These are phyloP conservation scores for Drosophila borealis DNA, from an alignment of 2,888 invertebrate genomes.

Conservation along the genomic window DNA sequence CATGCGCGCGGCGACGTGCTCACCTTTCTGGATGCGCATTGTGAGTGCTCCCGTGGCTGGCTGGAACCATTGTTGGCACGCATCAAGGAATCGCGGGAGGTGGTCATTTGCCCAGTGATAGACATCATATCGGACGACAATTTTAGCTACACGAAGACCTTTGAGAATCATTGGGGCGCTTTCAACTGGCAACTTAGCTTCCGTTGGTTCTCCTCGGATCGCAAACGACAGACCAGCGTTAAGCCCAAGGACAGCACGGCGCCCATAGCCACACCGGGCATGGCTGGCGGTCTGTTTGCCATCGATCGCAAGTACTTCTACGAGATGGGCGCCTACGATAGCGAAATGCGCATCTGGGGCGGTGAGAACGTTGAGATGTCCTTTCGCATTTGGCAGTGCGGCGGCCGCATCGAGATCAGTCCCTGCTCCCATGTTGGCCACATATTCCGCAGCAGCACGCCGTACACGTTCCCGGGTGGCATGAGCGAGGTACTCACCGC, in stretches of 20 bases:
- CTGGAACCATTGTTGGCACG: slow-evolving; percentile 90
- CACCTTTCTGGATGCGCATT: slow-evolving; percentile 99
- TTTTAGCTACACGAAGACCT: slow-evolving; percentile 95
- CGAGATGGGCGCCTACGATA: slow-evolving; percentile 94
- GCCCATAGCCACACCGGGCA: slow-evolving; percentile 93
- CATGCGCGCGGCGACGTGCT: slow-evolving; percentile 90
- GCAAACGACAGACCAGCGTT: slow-evolving; percentile 46
- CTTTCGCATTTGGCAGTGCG: slow-evolving; percentile 98
- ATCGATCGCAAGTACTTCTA: slow-evolving; percentile 94
- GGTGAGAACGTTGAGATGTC: slow-evolving; percentile 99
- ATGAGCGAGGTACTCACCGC: slow-evolving; percentile 91
- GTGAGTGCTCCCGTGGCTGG: slow-evolving; percentile 95
- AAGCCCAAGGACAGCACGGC: slow-evolving; percentile 86
- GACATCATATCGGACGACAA: slow-evolving; percentile 98
- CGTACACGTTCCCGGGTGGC: slow-evolving; percentile 97
- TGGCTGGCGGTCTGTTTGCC: slow-evolving; percentile 95
- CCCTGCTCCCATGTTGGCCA: slow-evolving; percentile 98
- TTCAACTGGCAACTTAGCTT: slow-evolving; percentile 99
- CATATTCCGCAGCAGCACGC: slow-evolving; percentile 95
- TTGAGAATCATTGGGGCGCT: slow-evolving; percentile 98
- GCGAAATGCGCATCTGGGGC: slow-evolving; percentile 97
- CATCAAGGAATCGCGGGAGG: slow-evolving; percentile 81
- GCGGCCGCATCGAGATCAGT: slow-evolving; percentile 94
- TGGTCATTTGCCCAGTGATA: slow-evolving; percentile 89
- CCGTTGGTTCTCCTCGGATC: slow-evolving; percentile 82